A percentile compares a stretch with the other conserved stretches of the same genome.
Evolutionary conservation across 2,888 invertebrate genomes (phyloP).

Genomic region (Clistopyga incitator): DNA sequence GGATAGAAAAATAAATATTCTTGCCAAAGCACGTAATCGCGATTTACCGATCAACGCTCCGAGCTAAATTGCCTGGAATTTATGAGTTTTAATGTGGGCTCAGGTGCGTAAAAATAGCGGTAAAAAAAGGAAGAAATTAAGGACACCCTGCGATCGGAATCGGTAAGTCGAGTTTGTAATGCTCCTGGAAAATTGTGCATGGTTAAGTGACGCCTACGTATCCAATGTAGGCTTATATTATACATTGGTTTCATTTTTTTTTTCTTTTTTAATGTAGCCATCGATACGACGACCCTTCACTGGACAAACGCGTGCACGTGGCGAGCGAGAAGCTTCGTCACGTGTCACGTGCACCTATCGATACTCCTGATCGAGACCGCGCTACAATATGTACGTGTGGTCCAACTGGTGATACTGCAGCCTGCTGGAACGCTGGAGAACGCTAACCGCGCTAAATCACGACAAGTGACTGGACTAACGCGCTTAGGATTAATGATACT

Average conservation of each 20-base stretch:
- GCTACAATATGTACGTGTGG: constrained; percentile 8
- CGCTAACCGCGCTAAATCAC: neutral
- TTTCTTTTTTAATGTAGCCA: neutral
- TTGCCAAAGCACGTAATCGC: constrained; percentile 52
- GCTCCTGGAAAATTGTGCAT: constrained; percentile 14
- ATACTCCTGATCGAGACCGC: constrained; percentile 34
- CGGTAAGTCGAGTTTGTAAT: constrained; percentile 26
- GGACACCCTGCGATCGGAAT: constrained; percentile 63
- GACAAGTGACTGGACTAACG: constrained; percentile 48
- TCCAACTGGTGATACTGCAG: constrained; percentile 24
- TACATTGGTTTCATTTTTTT: neutral
- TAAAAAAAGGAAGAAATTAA: constrained; percentile 49
- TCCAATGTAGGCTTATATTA: constrained; percentile 13
- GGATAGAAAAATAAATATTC: constrained; percentile 26
- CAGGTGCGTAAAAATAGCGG: constrained; percentile 18
- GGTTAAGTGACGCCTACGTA: constrained; percentile 38
- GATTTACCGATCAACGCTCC: constrained; percentile 51
- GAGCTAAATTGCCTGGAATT: constrained; percentile 51
- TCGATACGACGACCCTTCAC: constrained; percentile 46
- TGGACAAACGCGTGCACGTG: constrained; percentile 22
- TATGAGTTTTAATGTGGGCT: constrained; percentile 45
- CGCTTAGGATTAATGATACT: constrained; percentile 40
- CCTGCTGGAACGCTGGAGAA: constrained; percentile 10
- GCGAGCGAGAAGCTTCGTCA: constrained; percentile 47
- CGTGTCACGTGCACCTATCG: constrained; percentile 39